phyloP scores from a whole-genome alignment of 2,797 vertebrate species.

The Spinibarbus caldwelli region DNA sequence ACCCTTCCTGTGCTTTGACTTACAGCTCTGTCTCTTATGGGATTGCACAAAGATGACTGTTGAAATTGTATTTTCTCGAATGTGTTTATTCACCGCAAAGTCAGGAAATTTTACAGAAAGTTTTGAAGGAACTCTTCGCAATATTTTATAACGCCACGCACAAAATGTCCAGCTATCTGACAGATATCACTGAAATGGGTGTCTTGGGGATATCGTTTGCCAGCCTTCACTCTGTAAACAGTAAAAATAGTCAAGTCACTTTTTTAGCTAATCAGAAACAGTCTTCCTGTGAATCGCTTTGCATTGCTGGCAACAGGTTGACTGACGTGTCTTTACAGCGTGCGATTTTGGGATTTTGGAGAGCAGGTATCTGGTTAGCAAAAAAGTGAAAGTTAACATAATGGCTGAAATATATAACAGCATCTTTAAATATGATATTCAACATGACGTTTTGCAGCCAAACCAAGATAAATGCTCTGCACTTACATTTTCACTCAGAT shows the following conservation, averaged over 20 bases:
- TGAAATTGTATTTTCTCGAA: not conserved
- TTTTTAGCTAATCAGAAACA: not conserved
- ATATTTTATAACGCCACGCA: not conserved
- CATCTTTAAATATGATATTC: no score
- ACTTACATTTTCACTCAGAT: not conserved
- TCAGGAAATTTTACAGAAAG: not conserved
- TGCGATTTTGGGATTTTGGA: not conserved
- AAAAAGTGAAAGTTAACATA: not conserved
- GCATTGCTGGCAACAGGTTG: slow-evolving; percentile 3
- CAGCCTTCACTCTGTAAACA: not conserved
- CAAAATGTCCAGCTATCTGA: not conserved
- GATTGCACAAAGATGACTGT: slow-evolving; percentile 1
- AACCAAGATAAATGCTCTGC: not conserved
- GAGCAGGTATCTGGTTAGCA: not conserved
- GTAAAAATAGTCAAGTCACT: not conserved
- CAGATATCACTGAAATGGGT: not conserved
- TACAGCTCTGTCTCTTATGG: slow-evolving; percentile 8
- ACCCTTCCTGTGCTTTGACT: slow-evolving; percentile 34
- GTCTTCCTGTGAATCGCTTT: not conserved
- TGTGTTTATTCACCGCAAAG: slow-evolving; percentile 25
- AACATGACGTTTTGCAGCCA: no score
- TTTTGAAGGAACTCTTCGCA: not conserved
- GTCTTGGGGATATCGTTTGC: slow-evolving; percentile 1
- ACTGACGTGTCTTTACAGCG: not conserved
- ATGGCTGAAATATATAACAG: not conserved